Evolutionary conservation across 2,797 vertebrate genomes (phyloP).

Genomic region (Apogon talboti): DNA sequence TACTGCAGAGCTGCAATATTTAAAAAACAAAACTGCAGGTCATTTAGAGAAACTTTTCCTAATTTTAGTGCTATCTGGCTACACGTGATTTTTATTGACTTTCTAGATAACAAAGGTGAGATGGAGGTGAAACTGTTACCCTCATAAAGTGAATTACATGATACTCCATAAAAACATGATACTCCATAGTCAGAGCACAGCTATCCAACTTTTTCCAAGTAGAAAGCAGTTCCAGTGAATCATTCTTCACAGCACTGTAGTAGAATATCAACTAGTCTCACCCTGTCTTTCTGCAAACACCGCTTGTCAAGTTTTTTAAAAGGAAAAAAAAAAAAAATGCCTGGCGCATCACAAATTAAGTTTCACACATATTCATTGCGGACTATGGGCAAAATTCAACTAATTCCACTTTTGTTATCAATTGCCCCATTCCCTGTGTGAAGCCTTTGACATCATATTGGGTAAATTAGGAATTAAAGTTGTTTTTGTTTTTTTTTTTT

Average conservation of each 20-base stretch:
- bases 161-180: too few species aligned
- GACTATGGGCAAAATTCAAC: background rate
- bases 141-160: too few species aligned
- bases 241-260: conserved; percentile 6
- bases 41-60: conserved; percentile 21
- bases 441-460: too few species aligned
- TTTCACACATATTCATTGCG: background rate
- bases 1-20: conserved; percentile 19
- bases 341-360: background rate
- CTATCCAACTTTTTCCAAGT: background rate
- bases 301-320: background rate
- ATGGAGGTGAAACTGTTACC: background rate
- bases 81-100: conserved; percentile 1
- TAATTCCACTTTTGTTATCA: too few species aligned
- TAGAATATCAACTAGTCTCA: background rate
- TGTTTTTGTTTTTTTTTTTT: too few species aligned
- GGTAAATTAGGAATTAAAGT: conserved; percentile 5
- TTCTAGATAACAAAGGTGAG: background rate
- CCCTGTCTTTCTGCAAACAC: background rate
- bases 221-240: conserved; percentile 8
- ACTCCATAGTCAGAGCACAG: too few species aligned
- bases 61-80: background rate
- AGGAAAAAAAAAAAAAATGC: conserved; percentile 1
- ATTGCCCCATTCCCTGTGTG: too few species aligned
- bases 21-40: conserved; percentile 17